A percentile compares a stretch with the other conserved stretches of the same genome.
These are phyloP conservation scores for Cyprinodon diabolis DNA, from an alignment of 2,797 vertebrate genomes.

Conservation along the genomic window DNA sequence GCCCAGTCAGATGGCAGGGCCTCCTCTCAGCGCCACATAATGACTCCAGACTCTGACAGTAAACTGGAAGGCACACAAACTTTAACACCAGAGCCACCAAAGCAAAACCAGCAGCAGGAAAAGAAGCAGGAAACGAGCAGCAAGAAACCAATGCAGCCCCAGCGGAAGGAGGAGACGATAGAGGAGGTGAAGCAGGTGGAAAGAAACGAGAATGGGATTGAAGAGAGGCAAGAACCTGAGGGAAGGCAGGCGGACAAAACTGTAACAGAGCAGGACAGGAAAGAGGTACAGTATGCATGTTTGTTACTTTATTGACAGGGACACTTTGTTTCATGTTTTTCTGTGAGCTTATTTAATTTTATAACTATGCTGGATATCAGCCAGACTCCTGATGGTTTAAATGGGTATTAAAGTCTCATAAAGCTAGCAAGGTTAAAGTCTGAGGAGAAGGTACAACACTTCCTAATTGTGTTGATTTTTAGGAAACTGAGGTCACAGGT, in stretches of 20 bases:
- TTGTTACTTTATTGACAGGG: neutral
- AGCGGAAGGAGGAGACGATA: slow-evolving; percentile 13
- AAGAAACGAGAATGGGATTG: slow-evolving; percentile 15
- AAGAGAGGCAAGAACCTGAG: slow-evolving; percentile 27
- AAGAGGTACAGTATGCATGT: slow-evolving; percentile 42
- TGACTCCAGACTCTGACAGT: slow-evolving; percentile 28
- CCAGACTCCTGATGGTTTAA: neutral
- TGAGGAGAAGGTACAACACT: too few relatives aligned
- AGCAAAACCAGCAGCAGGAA: slow-evolving; percentile 22
- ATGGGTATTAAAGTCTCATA: too few relatives aligned
- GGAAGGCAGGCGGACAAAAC: neutral
- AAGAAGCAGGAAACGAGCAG: slow-evolving; percentile 22
- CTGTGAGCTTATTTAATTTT: neutral
- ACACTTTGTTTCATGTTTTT: neutral
- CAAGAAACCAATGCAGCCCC: neutral
- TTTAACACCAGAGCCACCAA: slow-evolving; percentile 10
- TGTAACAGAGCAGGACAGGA: neutral
- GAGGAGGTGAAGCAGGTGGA: slow-evolving; percentile 9
- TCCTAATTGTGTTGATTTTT: too few relatives aligned
- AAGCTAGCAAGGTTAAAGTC: neutral
- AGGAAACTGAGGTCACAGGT: too few relatives aligned
- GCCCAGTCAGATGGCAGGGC: slow-evolving; percentile 45
- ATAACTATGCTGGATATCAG: neutral
- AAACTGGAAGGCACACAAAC: slow-evolving; percentile 23
- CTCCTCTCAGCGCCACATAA: slow-evolving; percentile 20